A percentile compares a stretch with the other conserved stretches of the same genome.
These are phyloP conservation scores for Marisa cornuarietis DNA, from an alignment of 1,140 invertebrate genomes.

Conservation along the genomic window DNA sequence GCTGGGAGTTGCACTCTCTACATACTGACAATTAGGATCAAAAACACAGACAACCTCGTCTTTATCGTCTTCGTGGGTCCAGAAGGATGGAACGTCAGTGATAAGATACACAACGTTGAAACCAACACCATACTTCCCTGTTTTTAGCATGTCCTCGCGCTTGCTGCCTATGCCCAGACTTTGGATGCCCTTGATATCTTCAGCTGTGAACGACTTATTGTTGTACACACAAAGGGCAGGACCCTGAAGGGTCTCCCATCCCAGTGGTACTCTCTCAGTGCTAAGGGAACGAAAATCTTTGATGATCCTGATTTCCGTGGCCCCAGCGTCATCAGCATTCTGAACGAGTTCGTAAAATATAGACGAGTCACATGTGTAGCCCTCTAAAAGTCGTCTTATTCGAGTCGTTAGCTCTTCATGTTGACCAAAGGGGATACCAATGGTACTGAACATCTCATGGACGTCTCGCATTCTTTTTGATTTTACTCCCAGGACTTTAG, in stretches of 20 bases:
- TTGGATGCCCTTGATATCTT: constrained; percentile 57
- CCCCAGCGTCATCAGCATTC: constrained; percentile 68
- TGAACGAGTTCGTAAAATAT: constrained; percentile 58
- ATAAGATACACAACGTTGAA: constrained; percentile 63
- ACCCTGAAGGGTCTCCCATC: constrained; percentile 48
- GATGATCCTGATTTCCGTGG: constrained; percentile 58
- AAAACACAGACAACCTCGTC: constrained; percentile 55
- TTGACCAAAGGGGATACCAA: constrained; percentile 51
- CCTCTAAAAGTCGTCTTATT: constrained; percentile 48
- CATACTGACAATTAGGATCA: constrained; percentile 57
- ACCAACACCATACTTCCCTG: constrained; percentile 59
- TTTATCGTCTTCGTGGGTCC: constrained; percentile 41
- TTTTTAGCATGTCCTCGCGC: constrained; percentile 45
- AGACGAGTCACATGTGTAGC: constrained; percentile 53
- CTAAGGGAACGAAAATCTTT: constrained; percentile 48
- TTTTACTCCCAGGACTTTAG: constrained; percentile 37
- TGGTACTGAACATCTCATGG: not conserved
- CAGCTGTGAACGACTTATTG: constrained; percentile 51
- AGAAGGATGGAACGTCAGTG: constrained; percentile 60
- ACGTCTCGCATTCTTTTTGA: constrained; percentile 37
- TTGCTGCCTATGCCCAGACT: constrained; percentile 57
- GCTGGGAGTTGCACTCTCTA: constrained; percentile 37
- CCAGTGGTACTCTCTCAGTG: constrained; percentile 36
- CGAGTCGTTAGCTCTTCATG: constrained; percentile 54
- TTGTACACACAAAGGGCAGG: constrained; percentile 61